Evolutionary conservation across 2,888 invertebrate species (phyloP).

Genomic region (Hydriomena furcata): DNA sequence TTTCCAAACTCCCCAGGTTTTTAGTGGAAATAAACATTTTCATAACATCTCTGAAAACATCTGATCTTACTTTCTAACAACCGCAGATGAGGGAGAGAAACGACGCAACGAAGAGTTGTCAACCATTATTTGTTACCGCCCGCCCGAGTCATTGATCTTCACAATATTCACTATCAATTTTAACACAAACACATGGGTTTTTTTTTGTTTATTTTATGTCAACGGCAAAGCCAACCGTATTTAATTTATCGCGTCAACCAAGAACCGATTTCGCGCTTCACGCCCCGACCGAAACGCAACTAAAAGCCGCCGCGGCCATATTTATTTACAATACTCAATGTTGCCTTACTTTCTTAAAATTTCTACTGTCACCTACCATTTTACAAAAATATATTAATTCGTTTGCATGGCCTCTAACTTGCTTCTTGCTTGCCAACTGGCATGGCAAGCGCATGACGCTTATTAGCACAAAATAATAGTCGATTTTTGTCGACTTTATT

Average conservation of each 20-base stretch:
- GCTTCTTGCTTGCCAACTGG: no score
- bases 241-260: constrained; percentile 4
- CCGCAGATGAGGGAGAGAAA: constrained; percentile 57
- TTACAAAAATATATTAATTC: no score
- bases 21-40: constrained; percentile 47
- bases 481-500: no score
- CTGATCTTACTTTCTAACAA: constrained; percentile 60
- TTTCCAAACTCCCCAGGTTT: constrained; percentile 34
- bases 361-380: no score
- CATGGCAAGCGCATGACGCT: no score
- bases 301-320: constrained; percentile 60
- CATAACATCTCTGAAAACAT: constrained; percentile 46
- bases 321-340: constrained; percentile 65
- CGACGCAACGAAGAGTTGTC: constrained; percentile 64
- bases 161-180: constrained; percentile 32
- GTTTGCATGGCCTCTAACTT: no score
- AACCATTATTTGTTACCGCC: constrained; percentile 55
- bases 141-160: constrained; percentile 69
- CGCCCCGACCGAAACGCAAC: constrained; percentile 31
- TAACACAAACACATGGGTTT: constrained; percentile 24
- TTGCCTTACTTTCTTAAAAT: constrained; percentile 17
- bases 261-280: constrained; percentile 22
- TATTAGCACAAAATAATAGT: no score
- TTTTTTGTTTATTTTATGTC: background rate
- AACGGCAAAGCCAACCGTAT: background rate